These are phyloP conservation scores for Coranthus polyacanthus DNA, from an alignment of 2,797 vertebrate genomes.

Conservation along the genomic window DNA sequence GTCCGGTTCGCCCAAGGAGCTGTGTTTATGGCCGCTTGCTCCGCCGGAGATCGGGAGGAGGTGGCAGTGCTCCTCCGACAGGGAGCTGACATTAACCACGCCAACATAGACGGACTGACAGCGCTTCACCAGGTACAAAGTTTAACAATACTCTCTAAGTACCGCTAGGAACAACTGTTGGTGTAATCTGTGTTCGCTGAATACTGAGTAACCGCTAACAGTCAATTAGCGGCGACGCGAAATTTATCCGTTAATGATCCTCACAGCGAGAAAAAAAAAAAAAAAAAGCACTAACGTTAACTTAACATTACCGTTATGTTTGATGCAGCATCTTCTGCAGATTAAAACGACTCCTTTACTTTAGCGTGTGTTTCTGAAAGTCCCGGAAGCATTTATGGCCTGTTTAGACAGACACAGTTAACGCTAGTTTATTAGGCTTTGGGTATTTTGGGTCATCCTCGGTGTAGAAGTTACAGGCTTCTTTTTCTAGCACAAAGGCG, in stretches of 20 bases:
- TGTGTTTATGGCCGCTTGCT: constrained; percentile 91
- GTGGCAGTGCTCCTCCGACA: constrained; percentile 86
- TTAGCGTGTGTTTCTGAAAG: neutral
- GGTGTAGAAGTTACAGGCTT: constrained; percentile 18
- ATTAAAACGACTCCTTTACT: constrained; percentile 1
- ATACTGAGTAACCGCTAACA: constrained; percentile 5
- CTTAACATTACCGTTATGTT: neutral
- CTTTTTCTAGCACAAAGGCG: constrained; percentile 2
- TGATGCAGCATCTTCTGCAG: neutral
- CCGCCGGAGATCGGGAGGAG: constrained; percentile 89
- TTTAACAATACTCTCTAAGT: neutral
- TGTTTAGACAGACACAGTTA: neutral
- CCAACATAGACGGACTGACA: constrained; percentile 89
- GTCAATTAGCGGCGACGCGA: neutral
- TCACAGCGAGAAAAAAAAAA: too few species aligned
- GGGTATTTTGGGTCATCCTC: constrained; percentile 15
- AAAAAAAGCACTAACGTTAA: constrained; percentile 9
- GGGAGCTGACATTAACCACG: constrained; percentile 90
- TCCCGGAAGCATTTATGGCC: constrained; percentile 23
- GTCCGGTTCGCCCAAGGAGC: constrained; percentile 90
- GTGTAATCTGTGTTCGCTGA: neutral
- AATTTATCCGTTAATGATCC: constrained; percentile 16
- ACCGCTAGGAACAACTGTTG: neutral
- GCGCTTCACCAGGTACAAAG: constrained; percentile 88
- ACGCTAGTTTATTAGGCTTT: neutral